Percentiles rank a stretch among this genome's conserved stretches.
These are phyloP conservation scores for Serrognathus titanus DNA, from an alignment of 2,888 invertebrate genomes.

Conservation along the genomic window DNA sequence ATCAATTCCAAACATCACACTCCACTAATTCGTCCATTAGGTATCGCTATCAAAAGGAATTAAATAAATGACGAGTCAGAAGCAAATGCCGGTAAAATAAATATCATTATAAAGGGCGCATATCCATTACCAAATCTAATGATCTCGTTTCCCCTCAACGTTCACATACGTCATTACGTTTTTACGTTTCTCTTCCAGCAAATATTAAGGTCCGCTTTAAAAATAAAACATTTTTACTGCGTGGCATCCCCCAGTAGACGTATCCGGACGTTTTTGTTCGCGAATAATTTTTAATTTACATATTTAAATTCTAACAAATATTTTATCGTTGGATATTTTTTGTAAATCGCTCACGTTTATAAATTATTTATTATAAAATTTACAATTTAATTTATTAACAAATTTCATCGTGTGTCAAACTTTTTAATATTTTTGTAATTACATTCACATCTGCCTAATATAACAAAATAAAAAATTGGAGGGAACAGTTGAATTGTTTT, in stretches of 20 bases:
- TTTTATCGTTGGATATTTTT: not conserved
- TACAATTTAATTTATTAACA: too few species aligned
- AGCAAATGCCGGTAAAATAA: not conserved
- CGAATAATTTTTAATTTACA: not conserved
- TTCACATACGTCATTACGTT: conserved; percentile 14
- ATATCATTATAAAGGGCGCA: conserved; percentile 5
- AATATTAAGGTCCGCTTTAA: too few species aligned
- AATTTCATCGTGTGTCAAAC: too few species aligned
- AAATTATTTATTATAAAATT: not conserved
- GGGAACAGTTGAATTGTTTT: too few species aligned
- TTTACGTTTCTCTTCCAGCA: too few species aligned
- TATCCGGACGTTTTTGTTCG: too few species aligned
- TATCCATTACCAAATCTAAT: conserved; percentile 14
- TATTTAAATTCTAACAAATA: not conserved
- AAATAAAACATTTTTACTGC: too few species aligned
- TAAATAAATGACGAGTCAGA: conserved; percentile 1
- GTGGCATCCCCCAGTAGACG: too few species aligned
- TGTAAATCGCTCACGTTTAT: conserved; percentile 2
- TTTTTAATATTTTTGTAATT: too few species aligned
- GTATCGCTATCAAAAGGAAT: not conserved
- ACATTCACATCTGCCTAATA: too few species aligned
- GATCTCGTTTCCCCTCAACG: conserved; percentile 13
- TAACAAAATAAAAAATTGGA: too few species aligned
- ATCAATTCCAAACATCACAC: not conserved
- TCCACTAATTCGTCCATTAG: conserved; percentile 1